Percentiles rank a stretch among this genome's conserved stretches.
Evolutionary conservation across 1,140 invertebrate species (phyloP).

Genomic region (Penaeus japonicus): DNA sequence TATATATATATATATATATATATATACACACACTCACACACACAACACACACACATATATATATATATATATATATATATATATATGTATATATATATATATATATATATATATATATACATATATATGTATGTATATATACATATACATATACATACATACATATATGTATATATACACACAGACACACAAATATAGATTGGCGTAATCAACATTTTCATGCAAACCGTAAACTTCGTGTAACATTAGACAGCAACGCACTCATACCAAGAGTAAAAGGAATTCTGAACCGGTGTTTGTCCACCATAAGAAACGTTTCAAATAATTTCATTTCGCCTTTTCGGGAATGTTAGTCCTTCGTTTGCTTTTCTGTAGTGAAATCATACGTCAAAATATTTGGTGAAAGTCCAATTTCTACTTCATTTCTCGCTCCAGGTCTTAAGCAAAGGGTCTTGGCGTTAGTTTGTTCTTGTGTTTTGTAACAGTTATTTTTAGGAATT

Average conservation of each 20-base stretch:
- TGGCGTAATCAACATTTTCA: neutral
- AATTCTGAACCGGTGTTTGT: too few species aligned
- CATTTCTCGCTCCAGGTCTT: too few species aligned
- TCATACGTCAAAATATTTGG: too few species aligned
- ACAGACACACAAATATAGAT: neutral
- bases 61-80: neutral
- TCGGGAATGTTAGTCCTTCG: too few species aligned
- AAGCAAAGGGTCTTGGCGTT: too few species aligned
- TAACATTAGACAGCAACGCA: neutral
- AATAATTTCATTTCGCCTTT: too few species aligned
- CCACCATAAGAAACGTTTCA: neutral
- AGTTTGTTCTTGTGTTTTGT: too few species aligned
- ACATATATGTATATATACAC: neutral
- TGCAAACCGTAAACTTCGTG: neutral
- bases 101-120: neutral
- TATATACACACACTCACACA: neutral
- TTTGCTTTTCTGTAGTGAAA: too few species aligned
- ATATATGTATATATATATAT: neutral
- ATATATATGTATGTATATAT: neutral
- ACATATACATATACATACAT: neutral
- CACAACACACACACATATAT: neutral
- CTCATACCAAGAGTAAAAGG: too few species aligned
- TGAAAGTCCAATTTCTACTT: too few species aligned
- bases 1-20: neutral
- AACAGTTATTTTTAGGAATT: too few species aligned